phyloP scores from a whole-genome alignment of 2,888 invertebrate genomes.

The Resseliella maxima region DNA sequence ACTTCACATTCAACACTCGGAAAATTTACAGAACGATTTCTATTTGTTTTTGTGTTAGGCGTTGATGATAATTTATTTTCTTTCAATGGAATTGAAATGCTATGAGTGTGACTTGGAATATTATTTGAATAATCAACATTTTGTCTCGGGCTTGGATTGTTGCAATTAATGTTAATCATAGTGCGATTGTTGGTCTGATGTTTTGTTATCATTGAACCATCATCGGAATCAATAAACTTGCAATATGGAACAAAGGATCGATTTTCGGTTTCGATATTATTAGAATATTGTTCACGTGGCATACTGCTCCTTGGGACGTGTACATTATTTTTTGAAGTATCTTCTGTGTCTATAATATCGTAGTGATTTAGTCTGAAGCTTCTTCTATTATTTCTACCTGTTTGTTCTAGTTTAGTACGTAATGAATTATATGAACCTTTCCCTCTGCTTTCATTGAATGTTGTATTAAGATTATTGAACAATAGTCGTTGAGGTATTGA shows the following conservation, averaged over 20 bases:
- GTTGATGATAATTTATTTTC: background rate
- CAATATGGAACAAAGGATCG: slow-evolving; percentile 35
- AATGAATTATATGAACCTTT: background rate
- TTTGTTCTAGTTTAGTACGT: background rate
- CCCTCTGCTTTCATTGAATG: background rate
- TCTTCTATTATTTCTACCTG: background rate
- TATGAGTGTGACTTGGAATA: background rate
- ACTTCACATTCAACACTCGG: slow-evolving; percentile 49
- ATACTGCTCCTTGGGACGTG: slow-evolving; percentile 14
- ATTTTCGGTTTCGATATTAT: background rate
- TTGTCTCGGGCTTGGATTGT: background rate
- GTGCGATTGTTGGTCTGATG: background rate
- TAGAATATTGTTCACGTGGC: background rate
- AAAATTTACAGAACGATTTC: slow-evolving; percentile 35
- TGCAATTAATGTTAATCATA: background rate
- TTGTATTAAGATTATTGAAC: background rate
- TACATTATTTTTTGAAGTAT: too few relatives aligned
- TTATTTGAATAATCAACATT: background rate
- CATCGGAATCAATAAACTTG: background rate
- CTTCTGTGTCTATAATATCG: background rate
- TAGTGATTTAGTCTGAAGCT: too few relatives aligned
- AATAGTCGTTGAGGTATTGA: background rate
- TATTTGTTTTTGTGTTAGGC: background rate
- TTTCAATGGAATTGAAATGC: background rate
- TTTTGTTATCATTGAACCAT: background rate